phyloP scores from a whole-genome alignment of 1,140 invertebrate species.

The Pseudomyrmex concolor region DNA sequence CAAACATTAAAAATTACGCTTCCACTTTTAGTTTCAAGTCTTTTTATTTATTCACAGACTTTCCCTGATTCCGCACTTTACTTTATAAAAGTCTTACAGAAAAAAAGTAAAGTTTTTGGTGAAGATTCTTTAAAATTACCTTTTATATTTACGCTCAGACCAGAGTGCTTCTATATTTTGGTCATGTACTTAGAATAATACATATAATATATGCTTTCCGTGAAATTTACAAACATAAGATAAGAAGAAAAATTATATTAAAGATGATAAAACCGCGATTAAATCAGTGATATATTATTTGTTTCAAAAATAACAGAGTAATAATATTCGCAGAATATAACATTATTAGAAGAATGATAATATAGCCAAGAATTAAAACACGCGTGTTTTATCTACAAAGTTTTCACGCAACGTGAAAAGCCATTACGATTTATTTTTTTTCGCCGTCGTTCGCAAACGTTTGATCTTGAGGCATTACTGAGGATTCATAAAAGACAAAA shows the following conservation, averaged over 20 bases:
- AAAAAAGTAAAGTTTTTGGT: neutral
- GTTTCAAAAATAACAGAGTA: neutral
- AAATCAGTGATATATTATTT: neutral
- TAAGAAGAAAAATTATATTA: neutral
- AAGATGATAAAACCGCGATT: neutral
- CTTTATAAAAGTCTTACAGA: neutral
- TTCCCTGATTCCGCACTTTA: neutral
- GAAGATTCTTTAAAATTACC: slow-evolving; percentile 6
- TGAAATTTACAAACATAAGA: neutral
- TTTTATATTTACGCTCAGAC: neutral
- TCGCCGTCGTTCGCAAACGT: slow-evolving; percentile 60
- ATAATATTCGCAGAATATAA: neutral
- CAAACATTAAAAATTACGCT: neutral
- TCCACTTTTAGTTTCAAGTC: neutral
- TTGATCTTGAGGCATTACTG: slow-evolving; percentile 63
- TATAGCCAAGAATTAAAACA: neutral
- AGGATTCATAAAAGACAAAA: slow-evolving; percentile 68
- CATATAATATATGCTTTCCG: neutral
- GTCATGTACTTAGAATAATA: neutral
- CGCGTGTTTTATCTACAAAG: neutral
- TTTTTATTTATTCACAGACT: neutral
- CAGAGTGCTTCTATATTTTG: neutral
- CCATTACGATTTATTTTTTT: slow-evolving; percentile 40
- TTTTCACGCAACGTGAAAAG: slow-evolving; percentile 19
- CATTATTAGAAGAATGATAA: neutral